Evolutionary conservation across 1,140 invertebrate genomes (phyloP).

Genomic region (Octopus sinensis): DNA sequence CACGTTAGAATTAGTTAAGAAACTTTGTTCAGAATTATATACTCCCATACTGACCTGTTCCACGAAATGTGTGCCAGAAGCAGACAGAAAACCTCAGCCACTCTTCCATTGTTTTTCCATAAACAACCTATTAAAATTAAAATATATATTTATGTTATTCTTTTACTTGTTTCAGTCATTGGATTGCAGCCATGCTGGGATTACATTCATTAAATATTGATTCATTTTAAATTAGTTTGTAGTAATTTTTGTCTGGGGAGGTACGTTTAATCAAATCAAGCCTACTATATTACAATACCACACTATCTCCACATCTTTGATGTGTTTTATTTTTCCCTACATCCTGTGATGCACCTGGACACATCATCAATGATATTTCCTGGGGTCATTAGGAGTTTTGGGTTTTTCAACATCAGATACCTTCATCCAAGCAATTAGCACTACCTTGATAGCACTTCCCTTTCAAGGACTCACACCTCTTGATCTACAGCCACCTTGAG

Average conservation of each 20-base stretch:
- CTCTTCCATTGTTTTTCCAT: conserved; percentile 64
- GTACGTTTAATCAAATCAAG: neutral
- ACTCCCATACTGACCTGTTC: conserved; percentile 49
- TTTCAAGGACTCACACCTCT: no score
- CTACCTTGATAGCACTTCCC: no score
- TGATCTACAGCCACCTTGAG: no score
- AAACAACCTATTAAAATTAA: conserved; percentile 43
- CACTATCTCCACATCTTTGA: neutral
- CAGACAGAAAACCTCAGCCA: conserved; percentile 67
- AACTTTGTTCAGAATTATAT: no score
- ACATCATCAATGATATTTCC: no score
- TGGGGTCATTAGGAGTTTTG: no score
- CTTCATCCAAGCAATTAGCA: no score
- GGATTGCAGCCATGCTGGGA: neutral
- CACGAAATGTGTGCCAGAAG: conserved; percentile 61
- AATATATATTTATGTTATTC: neutral
- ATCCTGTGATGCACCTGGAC: no score
- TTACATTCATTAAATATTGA: no score
- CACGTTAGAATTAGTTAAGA: no score
- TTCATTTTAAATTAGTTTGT: neutral
- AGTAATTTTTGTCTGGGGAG: neutral
- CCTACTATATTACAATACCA: neutral
- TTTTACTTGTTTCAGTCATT: neutral
- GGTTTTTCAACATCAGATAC: no score
- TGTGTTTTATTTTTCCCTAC: no score